Evolutionary conservation across 2,888 invertebrate genomes (phyloP).

Genomic region (Scaptomyza reducta): DNA sequence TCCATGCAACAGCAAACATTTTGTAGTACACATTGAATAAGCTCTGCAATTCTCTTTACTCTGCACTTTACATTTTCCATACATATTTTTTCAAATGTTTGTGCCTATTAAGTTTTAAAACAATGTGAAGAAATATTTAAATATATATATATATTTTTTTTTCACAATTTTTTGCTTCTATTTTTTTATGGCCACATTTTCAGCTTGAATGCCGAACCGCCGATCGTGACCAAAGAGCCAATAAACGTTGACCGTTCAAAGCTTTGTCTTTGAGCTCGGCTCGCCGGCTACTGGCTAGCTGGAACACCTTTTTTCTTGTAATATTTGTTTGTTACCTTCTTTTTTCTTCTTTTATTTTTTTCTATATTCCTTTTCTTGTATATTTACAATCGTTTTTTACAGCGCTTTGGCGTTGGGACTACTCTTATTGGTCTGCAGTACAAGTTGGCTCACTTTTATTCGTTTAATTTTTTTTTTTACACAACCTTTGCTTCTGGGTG

Average conservation of each 20-base stretch:
- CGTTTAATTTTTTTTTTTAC: conserved; percentile 29
- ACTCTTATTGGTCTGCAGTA: conserved; percentile 62
- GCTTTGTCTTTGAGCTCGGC: conserved; percentile 38
- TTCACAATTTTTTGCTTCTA: neutral
- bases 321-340: conserved; percentile 47
- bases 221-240: conserved; percentile 52
- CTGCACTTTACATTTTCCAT: conserved; percentile 20
- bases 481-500: conserved; percentile 62
- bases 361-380: conserved; percentile 19
- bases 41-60: conserved; percentile 4
- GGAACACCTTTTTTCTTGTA: conserved; percentile 53
- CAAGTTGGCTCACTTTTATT: conserved; percentile 38
- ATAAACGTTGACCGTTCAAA: conserved; percentile 39
- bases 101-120: conserved; percentile 1
- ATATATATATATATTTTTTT: neutral
- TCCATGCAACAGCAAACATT: conserved; percentile 70
- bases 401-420: conserved; percentile 20
- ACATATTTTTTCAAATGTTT: conserved; percentile 29
- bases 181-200: conserved; percentile 16
- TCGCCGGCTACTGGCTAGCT: conserved; percentile 56
- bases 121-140: neutral
- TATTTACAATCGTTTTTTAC: conserved; percentile 62
- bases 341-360: conserved; percentile 21
- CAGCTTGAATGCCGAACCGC: conserved; percentile 11
- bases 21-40: conserved; percentile 59